Evolutionary conservation across 2,888 invertebrate genomes (phyloP).

Genomic region (Julus scandinavius): DNA sequence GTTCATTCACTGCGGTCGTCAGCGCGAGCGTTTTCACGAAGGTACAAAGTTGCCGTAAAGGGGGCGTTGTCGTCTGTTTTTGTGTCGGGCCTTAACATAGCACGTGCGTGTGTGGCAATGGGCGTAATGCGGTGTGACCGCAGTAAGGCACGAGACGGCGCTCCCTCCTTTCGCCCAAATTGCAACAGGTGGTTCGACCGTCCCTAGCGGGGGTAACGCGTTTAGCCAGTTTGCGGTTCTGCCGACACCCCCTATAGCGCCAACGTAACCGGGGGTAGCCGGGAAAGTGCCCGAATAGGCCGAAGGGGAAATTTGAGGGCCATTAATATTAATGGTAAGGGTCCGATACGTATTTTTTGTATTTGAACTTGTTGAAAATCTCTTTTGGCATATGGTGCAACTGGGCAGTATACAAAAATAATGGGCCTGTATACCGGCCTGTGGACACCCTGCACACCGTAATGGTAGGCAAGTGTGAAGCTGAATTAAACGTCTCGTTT

Average conservation of each 20-base stretch:
- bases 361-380: no score
- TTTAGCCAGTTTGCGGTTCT: constrained; percentile 9
- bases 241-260: not conserved
- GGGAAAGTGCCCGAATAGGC: not conserved
- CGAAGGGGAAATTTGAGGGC: not conserved
- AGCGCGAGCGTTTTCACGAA: not conserved
- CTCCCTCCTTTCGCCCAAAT: constrained; percentile 20
- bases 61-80: constrained; percentile 48
- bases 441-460: not conserved
- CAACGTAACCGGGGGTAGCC: not conserved
- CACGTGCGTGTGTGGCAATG: constrained; percentile 45
- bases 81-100: not conserved
- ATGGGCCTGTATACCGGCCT: no score
- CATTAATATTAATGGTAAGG: not conserved
- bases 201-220: not conserved
- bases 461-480: constrained; percentile 3
- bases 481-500: constrained; percentile 29
- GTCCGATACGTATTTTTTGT: no score
- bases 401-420: no score
- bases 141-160: constrained; percentile 28
- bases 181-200: not conserved
- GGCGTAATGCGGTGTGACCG: constrained; percentile 50
- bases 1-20: not conserved
- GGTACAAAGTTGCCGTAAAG: constrained; percentile 1
- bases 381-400: no score